Evolutionary conservation across 2,888 invertebrate species (phyloP).

Genomic region (Dichetophora obliterata): DNA sequence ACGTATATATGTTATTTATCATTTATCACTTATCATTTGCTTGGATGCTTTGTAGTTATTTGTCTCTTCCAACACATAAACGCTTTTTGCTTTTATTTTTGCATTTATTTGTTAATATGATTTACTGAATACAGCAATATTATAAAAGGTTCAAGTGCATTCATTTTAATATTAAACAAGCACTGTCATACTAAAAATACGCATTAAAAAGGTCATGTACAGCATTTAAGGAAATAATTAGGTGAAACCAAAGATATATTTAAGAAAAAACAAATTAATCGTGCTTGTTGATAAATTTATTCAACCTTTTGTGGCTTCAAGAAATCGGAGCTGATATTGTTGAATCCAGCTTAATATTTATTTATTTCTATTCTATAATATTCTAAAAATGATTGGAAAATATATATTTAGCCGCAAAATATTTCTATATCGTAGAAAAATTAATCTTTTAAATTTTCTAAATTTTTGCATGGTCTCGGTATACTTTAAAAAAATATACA

Average conservation of each 20-base stretch:
- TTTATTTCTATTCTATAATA: not conserved
- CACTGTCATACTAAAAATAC: not conserved
- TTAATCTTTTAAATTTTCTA: not conserved
- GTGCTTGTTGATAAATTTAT: no score
- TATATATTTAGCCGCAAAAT: constrained; percentile 49
- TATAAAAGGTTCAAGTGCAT: not conserved
- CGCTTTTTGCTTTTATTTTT: not conserved
- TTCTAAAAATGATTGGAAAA: constrained; percentile 55
- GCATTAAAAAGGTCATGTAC: not conserved
- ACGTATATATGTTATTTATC: not conserved
- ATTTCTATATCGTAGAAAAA: not conserved
- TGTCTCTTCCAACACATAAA: not conserved
- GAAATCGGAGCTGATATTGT: no score
- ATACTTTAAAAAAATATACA: not conserved
- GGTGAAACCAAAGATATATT: no score
- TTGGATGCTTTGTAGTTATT: constrained; percentile 14
- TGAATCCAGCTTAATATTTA: no score
- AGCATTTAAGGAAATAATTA: no score
- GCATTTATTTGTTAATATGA: not conserved
- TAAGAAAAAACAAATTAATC: no score
- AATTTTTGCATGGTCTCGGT: constrained; percentile 16
- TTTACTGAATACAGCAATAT: no score
- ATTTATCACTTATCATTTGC: not conserved
- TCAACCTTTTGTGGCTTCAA: no score
- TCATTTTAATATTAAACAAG: not conserved